phyloP scores from a whole-genome alignment of 2,797 vertebrate genomes.

The Streptopelia turtur region DNA sequence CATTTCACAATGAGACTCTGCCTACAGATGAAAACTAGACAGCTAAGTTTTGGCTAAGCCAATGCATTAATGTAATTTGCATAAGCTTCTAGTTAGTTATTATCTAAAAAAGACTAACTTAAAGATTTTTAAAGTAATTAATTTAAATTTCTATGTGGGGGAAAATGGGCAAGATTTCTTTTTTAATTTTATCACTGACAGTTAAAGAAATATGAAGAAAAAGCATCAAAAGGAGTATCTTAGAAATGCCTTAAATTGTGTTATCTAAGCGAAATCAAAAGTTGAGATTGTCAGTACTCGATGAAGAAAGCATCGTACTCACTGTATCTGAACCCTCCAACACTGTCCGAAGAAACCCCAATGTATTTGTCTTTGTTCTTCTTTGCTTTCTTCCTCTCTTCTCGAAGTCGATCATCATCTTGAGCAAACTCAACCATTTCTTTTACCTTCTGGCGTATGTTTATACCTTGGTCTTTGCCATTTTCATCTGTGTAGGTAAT shows the following conservation, averaged over 20 bases:
- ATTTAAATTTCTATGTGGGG: not conserved
- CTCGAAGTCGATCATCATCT: slow-evolving; percentile 93
- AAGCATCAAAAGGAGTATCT: not conserved
- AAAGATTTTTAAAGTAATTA: not conserved
- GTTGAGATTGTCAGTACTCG: not conserved
- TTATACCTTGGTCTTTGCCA: slow-evolving; percentile 97
- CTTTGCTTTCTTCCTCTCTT: slow-evolving; percentile 98
- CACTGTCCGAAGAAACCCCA: slow-evolving; percentile 93
- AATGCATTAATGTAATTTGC: not conserved
- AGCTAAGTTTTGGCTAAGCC: not conserved
- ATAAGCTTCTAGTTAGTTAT: not conserved
- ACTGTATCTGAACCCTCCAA: slow-evolving; percentile 91
- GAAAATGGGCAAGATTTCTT: not conserved
- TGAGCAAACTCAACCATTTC: slow-evolving; percentile 96
- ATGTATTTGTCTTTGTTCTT: slow-evolving; percentile 98
- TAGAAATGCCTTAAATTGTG: not conserved
- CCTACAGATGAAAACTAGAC: not conserved
- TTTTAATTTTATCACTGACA: not conserved
- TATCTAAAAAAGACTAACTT: not conserved
- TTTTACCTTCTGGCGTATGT: slow-evolving; percentile 98
- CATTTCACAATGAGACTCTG: not conserved
- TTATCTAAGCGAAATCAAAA: not conserved
- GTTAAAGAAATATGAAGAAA: not conserved
- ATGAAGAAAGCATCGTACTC: slow-evolving; percentile 74
- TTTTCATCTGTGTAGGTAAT: slow-evolving; percentile 87